phyloP scores from a whole-genome alignment of 1,140 invertebrate species.

The Drosophila murphyi region DNA sequence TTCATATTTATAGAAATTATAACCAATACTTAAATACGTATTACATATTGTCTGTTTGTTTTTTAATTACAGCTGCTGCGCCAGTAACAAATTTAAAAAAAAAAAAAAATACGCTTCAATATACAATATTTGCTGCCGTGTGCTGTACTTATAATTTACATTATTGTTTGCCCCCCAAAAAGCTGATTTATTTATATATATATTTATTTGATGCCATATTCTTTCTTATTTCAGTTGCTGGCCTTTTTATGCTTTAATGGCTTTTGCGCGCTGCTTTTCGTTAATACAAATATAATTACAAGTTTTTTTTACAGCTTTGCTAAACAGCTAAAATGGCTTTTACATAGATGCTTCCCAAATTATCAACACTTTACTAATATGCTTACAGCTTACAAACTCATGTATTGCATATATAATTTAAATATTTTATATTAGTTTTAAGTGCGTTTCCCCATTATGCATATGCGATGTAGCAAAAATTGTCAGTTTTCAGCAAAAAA shows the following conservation, averaged over 20 bases:
- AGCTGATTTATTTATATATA: background rate
- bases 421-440: conserved; percentile 53
- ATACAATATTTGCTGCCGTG: conserved; percentile 53
- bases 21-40: conserved; percentile 26
- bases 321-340: conserved; percentile 36
- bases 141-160: conserved; percentile 34
- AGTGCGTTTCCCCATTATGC: conserved; percentile 57
- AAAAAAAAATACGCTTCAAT: conserved; percentile 60
- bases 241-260: conserved; percentile 30
- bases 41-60: conserved; percentile 55
- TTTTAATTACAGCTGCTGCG: conserved; percentile 73
- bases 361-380: conserved; percentile 27
- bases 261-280: conserved; percentile 42
- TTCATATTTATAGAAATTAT: conserved; percentile 12
- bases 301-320: conserved; percentile 52
- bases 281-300: conserved; percentile 15
- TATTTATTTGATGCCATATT: conserved; percentile 12
- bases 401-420: background rate
- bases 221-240: conserved; percentile 45
- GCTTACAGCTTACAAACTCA: conserved; percentile 11
- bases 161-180: background rate
- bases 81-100: conserved; percentile 69
- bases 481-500: conserved; percentile 7
- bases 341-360: conserved; percentile 33
- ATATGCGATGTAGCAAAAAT: conserved; percentile 58